Percentiles rank a stretch among this genome's conserved stretches.
Evolutionary conservation across 37 sponge, comb jelly and placozoan genomes (phyloP).

Genomic region (Axinella damicornis): DNA sequence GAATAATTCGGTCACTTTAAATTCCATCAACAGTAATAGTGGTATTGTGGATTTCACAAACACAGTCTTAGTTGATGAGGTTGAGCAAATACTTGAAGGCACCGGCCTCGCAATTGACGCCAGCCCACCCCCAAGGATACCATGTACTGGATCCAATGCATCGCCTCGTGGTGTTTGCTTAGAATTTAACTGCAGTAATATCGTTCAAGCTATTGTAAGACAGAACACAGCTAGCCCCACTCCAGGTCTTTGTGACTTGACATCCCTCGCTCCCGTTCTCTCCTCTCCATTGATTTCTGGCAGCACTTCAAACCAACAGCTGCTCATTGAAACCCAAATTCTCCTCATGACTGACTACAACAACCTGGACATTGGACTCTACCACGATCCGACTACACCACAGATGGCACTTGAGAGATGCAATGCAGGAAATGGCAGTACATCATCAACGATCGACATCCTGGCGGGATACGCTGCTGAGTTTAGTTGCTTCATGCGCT

Average conservation of each 20-base stretch:
- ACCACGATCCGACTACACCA: not conserved
- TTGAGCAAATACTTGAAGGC: no score
- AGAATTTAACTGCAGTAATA: constrained; percentile 5
- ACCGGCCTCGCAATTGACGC: no score
- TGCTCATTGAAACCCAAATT: not conserved
- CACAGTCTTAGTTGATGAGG: no score
- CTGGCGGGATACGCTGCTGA: not conserved
- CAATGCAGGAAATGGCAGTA: not conserved
- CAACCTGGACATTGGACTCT: constrained; percentile 26
- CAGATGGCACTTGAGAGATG: not conserved
- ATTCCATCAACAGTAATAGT: not conserved
- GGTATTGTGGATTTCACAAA: no score
- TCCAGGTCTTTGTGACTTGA: not conserved
- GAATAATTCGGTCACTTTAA: not conserved
- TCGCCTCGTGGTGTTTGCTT: constrained; percentile 1
- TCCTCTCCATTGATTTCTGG: not conserved
- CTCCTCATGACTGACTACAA: not conserved
- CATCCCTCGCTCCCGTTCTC: not conserved
- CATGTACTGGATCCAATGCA: not conserved
- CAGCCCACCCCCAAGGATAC: no score
- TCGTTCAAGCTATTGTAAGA: not conserved
- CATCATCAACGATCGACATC: not conserved
- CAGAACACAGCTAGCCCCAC: not conserved
- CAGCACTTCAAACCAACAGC: not conserved
- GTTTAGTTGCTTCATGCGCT: constrained; percentile 26